These are phyloP conservation scores for Channallabes apus DNA, from an alignment of 2,797 vertebrate species.

Conservation along the genomic window DNA sequence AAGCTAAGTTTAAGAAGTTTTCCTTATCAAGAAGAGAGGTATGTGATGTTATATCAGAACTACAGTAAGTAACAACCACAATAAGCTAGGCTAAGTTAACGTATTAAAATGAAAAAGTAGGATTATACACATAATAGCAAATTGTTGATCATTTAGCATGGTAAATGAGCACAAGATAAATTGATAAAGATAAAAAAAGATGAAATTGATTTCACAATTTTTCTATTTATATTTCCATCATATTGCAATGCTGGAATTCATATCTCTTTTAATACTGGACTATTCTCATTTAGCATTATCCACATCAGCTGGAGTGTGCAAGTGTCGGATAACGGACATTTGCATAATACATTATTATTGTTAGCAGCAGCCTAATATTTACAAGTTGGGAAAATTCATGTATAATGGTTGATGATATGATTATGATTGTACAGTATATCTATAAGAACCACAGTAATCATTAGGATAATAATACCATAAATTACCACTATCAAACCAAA, in stretches of 20 bases:
- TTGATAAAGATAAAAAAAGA: too few species aligned
- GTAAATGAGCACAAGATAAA: too few species aligned
- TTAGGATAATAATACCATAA: background rate
- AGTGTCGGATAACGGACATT: too few species aligned
- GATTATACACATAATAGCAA: background rate
- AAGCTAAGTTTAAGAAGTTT: background rate
- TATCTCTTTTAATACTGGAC: background rate
- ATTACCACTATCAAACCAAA: background rate
- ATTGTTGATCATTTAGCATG: slow-evolving; percentile 28
- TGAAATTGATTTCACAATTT: background rate
- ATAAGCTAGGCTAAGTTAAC: background rate
- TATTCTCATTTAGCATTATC: background rate
- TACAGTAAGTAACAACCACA: background rate
- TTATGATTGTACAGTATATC: background rate
- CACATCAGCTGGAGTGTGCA: too few species aligned
- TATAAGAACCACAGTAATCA: background rate
- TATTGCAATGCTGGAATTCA: background rate
- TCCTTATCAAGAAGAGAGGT: background rate
- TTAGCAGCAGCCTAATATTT: background rate
- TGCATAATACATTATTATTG: too few species aligned
- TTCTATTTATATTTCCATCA: background rate
- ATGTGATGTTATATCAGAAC: background rate
- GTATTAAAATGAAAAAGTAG: background rate
- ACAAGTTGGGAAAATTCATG: background rate
- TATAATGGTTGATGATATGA: background rate